Percentiles rank a stretch among this genome's conserved stretches.
These are phyloP conservation scores for Labroides dimidiatus DNA, from an alignment of 2,797 vertebrate species.

Conservation along the genomic window DNA sequence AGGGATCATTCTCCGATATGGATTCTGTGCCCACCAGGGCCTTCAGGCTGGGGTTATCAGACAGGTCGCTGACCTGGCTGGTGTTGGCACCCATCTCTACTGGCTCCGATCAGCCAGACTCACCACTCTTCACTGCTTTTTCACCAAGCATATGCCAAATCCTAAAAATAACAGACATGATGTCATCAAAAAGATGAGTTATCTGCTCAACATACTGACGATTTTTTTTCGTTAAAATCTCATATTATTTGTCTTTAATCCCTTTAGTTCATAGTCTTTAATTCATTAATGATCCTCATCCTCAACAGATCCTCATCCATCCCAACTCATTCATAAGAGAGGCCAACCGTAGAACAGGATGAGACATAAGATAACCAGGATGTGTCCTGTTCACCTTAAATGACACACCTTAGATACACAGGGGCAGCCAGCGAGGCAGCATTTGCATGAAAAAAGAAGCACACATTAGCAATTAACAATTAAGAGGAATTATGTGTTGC, in stretches of 20 bases:
- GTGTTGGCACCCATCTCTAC: conserved; percentile 95
- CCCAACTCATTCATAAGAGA: neutral
- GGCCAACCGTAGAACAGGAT: conserved; percentile 17
- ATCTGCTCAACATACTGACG: too few species aligned
- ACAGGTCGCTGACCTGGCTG: conserved; percentile 93
- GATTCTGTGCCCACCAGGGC: conserved; percentile 90
- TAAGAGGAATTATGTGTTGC: neutral
- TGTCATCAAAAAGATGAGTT: too few species aligned
- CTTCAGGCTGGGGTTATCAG: conserved; percentile 91
- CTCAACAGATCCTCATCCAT: neutral
- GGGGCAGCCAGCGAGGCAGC: conserved; percentile 16
- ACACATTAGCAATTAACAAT: neutral
- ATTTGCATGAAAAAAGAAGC: neutral
- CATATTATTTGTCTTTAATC: too few species aligned
- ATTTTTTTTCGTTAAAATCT: too few species aligned
- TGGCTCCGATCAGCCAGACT: conserved; percentile 67
- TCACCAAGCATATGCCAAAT: conserved; percentile 54
- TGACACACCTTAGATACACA: conserved; percentile 73
- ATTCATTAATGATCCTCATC: too few species aligned
- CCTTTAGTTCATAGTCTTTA: too few species aligned
- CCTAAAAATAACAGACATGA: conserved; percentile 20
- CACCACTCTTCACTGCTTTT: conserved; percentile 51
- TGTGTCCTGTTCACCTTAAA: conserved; percentile 7
- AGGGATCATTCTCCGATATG: conserved; percentile 95
- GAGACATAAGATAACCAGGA: conserved; percentile 46